Evolutionary conservation across 2,888 invertebrate genomes (phyloP), one percentile per base, ranked within the genome.

Genomic region (Pasiphila rectangulata): DNA sequence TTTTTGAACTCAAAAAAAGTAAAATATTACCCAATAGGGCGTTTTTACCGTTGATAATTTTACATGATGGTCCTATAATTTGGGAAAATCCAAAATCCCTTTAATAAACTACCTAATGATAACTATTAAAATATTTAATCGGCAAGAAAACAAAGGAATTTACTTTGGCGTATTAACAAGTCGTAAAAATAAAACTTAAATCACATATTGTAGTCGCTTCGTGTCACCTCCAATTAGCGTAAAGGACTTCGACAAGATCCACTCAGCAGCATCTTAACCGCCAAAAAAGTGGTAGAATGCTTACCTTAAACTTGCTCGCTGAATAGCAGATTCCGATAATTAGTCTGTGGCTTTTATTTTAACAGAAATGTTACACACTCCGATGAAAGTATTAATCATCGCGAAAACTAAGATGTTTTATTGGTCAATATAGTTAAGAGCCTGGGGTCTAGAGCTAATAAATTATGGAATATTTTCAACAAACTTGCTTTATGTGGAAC

Each of bases 341-440:
- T 4, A 25, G n/a, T n/a, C n/a, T n/a, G n/a, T 6, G 25, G 12
- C 12, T 27, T 27, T 27, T 27, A 13, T 7, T 13, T 13, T 1
- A 27, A 12, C 13, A 13, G 13, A 27, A 25, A 3, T 13, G 13
- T 13, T 27, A 1, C 7, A 27, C 13, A 10, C 4, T 30, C 55
- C 41, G 64, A 69, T 64, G 64, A 75, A 77, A 78, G 68, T 10
- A 68, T 64, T 61, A 65, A 69, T 64, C 63, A 60, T 57, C 48
- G 57, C 59, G n/a, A n/a, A n/a, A n/a, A n/a, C n/a, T n/a, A n/a
- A n/a, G n/a, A n/a, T n/a, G n/a, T n/a, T n/a, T n/a, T n/a, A n/a
- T n/a, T n/a, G n/a, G n/a, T n/a, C n/a, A 61, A 65, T 73, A 67
- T 72, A 73, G 56, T 51, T 66, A 63, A 69, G 54, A 55, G 54